phyloP scores from a whole-genome alignment of 2,113 vertebrate genomes.

The Periophthalmodon schlosseri region DNA sequence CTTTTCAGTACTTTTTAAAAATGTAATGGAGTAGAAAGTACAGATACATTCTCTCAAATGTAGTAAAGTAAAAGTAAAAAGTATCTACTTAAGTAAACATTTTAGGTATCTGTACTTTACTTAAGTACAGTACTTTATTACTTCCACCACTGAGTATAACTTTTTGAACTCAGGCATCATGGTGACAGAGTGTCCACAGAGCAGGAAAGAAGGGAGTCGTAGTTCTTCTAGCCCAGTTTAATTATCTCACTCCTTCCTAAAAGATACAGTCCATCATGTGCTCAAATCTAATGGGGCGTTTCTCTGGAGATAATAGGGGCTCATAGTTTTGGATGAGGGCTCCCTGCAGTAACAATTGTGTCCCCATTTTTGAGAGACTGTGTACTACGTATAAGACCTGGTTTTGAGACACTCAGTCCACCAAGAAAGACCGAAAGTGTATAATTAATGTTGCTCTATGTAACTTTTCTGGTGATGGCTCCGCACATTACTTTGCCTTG shows the following conservation, averaged over 20 bases:
- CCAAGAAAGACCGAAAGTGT: too few relatives aligned
- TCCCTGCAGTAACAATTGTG: conserved; percentile 11
- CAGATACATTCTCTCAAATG: too few relatives aligned
- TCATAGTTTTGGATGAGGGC: conserved; percentile 33
- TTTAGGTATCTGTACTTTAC: too few relatives aligned
- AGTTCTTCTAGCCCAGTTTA: conserved; percentile 49
- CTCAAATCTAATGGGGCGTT: conserved; percentile 63
- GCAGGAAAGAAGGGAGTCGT: conserved; percentile 27
- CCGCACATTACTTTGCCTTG: too few relatives aligned
- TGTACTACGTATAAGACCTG: neutral
- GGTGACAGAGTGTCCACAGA: conserved; percentile 56
- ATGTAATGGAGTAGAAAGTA: too few relatives aligned
- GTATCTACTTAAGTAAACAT: too few relatives aligned
- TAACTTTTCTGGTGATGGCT: too few relatives aligned
- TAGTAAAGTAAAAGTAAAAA: too few relatives aligned
- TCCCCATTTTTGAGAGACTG: neutral
- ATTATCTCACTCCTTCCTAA: conserved; percentile 57
- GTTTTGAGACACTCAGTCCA: too few relatives aligned
- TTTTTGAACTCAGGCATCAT: conserved; percentile 32
- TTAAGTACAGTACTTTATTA: neutral
- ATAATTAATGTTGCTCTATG: too few relatives aligned
- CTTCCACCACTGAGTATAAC: conserved; percentile 9
- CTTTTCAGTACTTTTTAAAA: too few relatives aligned
- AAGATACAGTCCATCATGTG: conserved; percentile 59
- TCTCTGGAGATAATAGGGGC: conserved; percentile 63